These are phyloP conservation scores for Beaufortia kweichowensis DNA, from an alignment of 2,113 vertebrate species.

Conservation along the genomic window DNA sequence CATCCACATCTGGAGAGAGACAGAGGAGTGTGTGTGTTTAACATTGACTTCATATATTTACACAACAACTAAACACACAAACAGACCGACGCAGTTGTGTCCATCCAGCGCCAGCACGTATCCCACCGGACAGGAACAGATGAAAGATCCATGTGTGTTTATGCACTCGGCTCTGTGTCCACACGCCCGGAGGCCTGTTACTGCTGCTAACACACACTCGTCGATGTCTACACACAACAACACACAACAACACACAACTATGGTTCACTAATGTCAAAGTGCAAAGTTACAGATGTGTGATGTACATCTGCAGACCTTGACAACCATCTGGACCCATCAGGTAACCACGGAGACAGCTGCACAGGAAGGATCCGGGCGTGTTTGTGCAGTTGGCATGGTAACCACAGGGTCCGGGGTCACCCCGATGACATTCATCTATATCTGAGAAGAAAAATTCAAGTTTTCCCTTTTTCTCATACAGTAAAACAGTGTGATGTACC, in stretches of 20 bases:
- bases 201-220: constrained; percentile 74
- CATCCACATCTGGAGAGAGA: constrained; percentile 72
- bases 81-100: constrained; percentile 72
- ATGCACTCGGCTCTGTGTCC: constrained; percentile 62
- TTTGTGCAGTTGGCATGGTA: constrained; percentile 73
- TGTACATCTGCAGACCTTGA: constrained; percentile 60
- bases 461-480: no score
- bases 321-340: constrained; percentile 69
- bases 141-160: constrained; percentile 76
- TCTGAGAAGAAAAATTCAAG: constrained; percentile 58
- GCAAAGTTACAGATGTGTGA: neutral
- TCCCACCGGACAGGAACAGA: constrained; percentile 70
- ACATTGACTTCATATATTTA: neutral
- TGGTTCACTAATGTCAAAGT: neutral
- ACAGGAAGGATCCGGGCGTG: constrained; percentile 70
- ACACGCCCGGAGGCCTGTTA: constrained; percentile 75
- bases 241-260: neutral
- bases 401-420: constrained; percentile 63
- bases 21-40: neutral
- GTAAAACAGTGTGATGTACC: constrained; percentile 61
- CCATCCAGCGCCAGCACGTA: constrained; percentile 68
- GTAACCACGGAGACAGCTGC: constrained; percentile 74
- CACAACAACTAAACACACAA: neutral
- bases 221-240: constrained; percentile 70
- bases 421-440: constrained; percentile 71